Base-by-base conservation (phyloP, 2,113 vertebrate genomes). In the Buteo buteo region DNA sequence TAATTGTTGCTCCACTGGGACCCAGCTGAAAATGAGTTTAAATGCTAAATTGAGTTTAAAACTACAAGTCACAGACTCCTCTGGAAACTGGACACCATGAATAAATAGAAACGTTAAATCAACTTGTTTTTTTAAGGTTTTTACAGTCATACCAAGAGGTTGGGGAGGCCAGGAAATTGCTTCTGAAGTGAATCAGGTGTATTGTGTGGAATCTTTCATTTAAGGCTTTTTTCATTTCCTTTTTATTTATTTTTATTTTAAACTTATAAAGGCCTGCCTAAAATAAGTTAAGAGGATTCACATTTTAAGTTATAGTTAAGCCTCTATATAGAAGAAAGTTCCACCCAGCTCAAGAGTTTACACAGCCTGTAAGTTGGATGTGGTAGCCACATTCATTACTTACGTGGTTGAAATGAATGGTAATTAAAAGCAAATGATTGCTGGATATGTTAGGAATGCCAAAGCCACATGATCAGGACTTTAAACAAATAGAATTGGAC, bases 41-140 rank as follows among this genome's bases (percentile, higher is more conserved):
- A 98, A 98, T 98, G 95, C 97, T 98, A 98, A 98, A 97, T 90
- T 98, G 97, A 97, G 96, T 98, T 98, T 97, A 96, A 98, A 98
- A 97, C 96, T 97, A 93, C 97, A 96, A 93, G 94, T 92, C 93
- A 93, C 94, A 96, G 93, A 87, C 96, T 97, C 71, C 95, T 97
- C 86, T 98, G 97, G 98, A 98, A 98, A 98, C 47, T 83, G 95
- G 96, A 98, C 91, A 98, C 98, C 96, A 29, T 94, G 93, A 97
- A 97, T 98, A 98, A 98, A 98, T 97, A 98, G 97, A 98, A 98
- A 97, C 84, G 15, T 97, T 97, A 97, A 98, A 98, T 97, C 96
- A 97, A 83, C 92, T 96, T 98, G 96, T 97, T 98, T 98, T 97
- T 95, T 88, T 98, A 97, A 97, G 97, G 92, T 96, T 98, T 94